A percentile compares a stretch with the other conserved stretches of the same genome.
Evolutionary conservation across 2,797 vertebrate species (phyloP).

Genomic region (Mastacembelus armatus): DNA sequence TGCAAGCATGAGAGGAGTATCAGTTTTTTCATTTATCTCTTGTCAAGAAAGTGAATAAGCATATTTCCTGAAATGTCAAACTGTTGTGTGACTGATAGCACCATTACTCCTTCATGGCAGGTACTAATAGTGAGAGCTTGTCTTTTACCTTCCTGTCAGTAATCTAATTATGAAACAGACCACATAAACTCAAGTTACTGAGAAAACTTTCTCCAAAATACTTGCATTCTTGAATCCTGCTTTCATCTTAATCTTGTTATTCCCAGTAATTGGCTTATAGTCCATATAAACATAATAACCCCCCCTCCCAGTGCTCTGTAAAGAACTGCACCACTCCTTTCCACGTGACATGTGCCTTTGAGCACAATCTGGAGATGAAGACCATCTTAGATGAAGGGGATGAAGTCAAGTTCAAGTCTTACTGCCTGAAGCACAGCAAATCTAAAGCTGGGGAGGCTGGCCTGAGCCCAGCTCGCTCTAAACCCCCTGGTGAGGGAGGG

Average conservation of each 20-base stretch:
- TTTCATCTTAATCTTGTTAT: background rate
- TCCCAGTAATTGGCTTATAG: background rate
- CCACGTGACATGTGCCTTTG: slow-evolving; percentile 98
- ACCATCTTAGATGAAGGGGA: slow-evolving; percentile 97
- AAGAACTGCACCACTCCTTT: slow-evolving; percentile 99
- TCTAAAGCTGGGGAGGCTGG: slow-evolving; percentile 85
- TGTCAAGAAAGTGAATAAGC: background rate
- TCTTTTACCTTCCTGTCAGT: background rate
- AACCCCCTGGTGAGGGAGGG: slow-evolving; percentile 86
- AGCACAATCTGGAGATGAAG: slow-evolving; percentile 98
- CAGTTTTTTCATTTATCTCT: background rate
- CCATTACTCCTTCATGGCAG: no score
- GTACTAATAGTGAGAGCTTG: no score
- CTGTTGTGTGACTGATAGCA: no score
- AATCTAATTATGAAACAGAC: background rate
- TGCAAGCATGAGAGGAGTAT: no score
- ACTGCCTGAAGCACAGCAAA: slow-evolving; percentile 97
- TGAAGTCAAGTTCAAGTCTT: slow-evolving; percentile 98
- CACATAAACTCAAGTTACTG: background rate
- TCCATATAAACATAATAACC: background rate
- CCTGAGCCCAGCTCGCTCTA: slow-evolving; percentile 86
- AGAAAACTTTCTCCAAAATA: background rate
- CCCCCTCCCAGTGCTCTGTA: slow-evolving; percentile 90
- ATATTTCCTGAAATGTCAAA: background rate
- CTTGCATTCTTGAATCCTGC: background rate